Percentiles rank a stretch among this genome's conserved stretches.
phyloP scores from a whole-genome alignment of 1,140 invertebrate species.

The Harlomillsia oculata region DNA sequence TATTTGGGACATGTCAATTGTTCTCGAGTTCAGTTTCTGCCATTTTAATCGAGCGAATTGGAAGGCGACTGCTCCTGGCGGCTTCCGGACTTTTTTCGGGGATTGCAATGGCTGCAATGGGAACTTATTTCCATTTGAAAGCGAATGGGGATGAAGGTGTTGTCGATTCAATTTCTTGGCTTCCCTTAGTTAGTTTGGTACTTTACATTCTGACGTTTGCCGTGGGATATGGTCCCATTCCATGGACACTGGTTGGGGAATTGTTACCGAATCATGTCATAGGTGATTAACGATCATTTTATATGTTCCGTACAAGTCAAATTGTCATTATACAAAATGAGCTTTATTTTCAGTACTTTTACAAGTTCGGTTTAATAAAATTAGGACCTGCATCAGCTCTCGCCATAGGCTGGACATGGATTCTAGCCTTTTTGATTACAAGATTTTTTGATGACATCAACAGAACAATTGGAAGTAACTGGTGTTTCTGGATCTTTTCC shows the following conservation, averaged over 20 bases:
- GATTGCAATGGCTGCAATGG: constrained; percentile 29
- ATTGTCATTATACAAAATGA: too few species aligned
- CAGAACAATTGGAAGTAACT: constrained; percentile 39
- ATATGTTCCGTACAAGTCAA: too few species aligned
- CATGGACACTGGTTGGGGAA: constrained; percentile 56
- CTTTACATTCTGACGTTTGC: constrained; percentile 47
- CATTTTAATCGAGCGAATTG: constrained; percentile 63
- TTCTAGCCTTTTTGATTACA: constrained; percentile 44
- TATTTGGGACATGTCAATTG: too few species aligned
- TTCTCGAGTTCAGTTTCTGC: too few species aligned
- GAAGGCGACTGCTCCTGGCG: constrained; percentile 42
- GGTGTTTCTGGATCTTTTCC: constrained; percentile 45
- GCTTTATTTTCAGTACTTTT: too few species aligned
- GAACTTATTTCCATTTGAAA: constrained; percentile 36
- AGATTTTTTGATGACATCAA: constrained; percentile 43
- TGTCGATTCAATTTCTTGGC: constrained; percentile 38
- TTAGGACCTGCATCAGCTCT: constrained; percentile 25
- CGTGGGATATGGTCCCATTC: constrained; percentile 55
- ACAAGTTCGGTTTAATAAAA: too few species aligned
- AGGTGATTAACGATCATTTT: too few species aligned
- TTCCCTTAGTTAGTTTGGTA: constrained; percentile 38
- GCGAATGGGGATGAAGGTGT: background rate
- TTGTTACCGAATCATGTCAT: constrained; percentile 21
- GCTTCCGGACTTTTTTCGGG: constrained; percentile 34
- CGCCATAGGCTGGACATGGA: constrained; percentile 25